phyloP scores from a whole-genome alignment of 2,888 invertebrate genomes.

The Lepeophtheirus nordmannii region DNA sequence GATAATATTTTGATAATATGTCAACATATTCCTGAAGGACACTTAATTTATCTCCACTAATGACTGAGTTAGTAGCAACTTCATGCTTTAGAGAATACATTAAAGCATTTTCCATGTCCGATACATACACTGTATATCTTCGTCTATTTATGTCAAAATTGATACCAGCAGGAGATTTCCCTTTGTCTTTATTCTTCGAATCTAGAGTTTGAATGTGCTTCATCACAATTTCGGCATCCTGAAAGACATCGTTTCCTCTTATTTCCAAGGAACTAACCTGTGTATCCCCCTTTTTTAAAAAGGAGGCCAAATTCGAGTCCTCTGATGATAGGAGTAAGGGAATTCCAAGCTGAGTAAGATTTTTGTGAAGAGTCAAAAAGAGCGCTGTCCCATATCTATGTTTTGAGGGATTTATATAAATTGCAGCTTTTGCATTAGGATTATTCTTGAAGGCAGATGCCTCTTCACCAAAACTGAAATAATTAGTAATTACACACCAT shows the following conservation, averaged over 20 bases:
- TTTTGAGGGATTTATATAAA: not conserved
- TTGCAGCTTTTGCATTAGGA: not conserved
- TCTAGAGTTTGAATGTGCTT: not conserved
- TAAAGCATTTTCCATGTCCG: conserved; percentile 75
- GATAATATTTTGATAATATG: conserved; percentile 59
- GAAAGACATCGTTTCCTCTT: not conserved
- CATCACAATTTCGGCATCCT: not conserved
- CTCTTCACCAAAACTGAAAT: not conserved
- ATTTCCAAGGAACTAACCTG: not conserved
- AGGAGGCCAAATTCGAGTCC: not conserved
- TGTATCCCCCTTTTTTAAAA: not conserved
- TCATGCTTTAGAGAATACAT: conserved; percentile 67
- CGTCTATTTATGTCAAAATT: conserved; percentile 3
- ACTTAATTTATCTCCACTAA: conserved; percentile 52
- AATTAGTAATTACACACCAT: not conserved
- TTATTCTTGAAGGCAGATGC: not conserved
- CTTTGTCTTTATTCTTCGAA: conserved; percentile 30
- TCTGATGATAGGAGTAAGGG: not conserved
- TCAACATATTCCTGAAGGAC: conserved; percentile 58
- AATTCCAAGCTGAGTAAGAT: not conserved
- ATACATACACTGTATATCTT: conserved; percentile 47
- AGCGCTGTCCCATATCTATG: not conserved
- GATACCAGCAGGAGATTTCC: conserved; percentile 28
- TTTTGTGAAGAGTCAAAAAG: not conserved
- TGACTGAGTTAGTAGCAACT: conserved; percentile 50